These are phyloP conservation scores for Reticulitermes lucifugus DNA, from an alignment of 2,888 invertebrate species.

Conservation along the genomic window DNA sequence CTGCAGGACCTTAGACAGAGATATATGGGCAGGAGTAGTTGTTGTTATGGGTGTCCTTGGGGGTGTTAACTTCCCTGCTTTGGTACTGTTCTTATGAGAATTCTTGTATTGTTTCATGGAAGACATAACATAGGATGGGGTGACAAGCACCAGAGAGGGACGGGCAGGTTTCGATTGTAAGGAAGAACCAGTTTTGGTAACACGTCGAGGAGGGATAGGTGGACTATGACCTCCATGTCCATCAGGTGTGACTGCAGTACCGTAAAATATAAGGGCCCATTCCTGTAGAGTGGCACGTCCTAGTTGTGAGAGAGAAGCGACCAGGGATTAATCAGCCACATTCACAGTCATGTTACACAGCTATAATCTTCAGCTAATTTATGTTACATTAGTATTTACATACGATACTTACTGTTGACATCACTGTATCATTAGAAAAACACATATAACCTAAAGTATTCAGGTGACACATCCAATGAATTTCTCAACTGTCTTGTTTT, in stretches of 20 bases:
- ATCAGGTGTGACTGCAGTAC: constrained; percentile 74
- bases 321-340: constrained; percentile 25
- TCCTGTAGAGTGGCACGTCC: constrained; percentile 91
- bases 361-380: too few relatives aligned
- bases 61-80: constrained; percentile 15
- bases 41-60: constrained; percentile 31
- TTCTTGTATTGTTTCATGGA: background rate
- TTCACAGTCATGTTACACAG: too few relatives aligned
- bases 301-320: constrained; percentile 27
- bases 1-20: background rate
- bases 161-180: constrained; percentile 50
- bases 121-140: constrained; percentile 58
- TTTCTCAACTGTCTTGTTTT: too few relatives aligned
- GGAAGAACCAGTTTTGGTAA: constrained; percentile 42
- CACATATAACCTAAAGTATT: too few relatives aligned
- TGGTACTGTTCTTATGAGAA: constrained; percentile 22
- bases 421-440: too few relatives aligned
- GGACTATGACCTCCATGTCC: constrained; percentile 59
- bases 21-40: constrained; percentile 15
- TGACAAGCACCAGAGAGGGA: constrained; percentile 54
- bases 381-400: too few relatives aligned
- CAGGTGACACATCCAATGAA: too few relatives aligned
- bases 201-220: constrained; percentile 50
- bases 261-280: constrained; percentile 94
- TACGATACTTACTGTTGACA: too few relatives aligned